phyloP scores from a whole-genome alignment of 2,797 vertebrate species.

The Pterois miles region DNA sequence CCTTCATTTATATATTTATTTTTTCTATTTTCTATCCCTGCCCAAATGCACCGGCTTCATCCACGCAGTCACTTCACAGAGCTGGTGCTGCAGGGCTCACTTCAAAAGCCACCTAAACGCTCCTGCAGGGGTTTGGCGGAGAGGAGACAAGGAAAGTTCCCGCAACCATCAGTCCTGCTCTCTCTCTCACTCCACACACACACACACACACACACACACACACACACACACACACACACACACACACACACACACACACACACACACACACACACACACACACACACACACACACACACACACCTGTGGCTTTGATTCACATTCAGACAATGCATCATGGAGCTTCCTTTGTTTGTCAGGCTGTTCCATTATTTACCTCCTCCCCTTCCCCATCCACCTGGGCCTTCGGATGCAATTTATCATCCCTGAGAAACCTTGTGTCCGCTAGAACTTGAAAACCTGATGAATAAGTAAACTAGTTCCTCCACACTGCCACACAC shows the following conservation, averaged over 20 bases:
- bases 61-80: conserved; percentile 52
- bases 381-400: conserved; percentile 63
- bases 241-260: background rate
- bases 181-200: too few species aligned
- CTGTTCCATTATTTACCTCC: conserved; percentile 81
- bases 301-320: conserved; percentile 76
- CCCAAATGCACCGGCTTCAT: conserved; percentile 57
- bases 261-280: conserved; percentile 12
- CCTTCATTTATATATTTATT: conserved; percentile 74
- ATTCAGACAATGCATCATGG: conserved; percentile 74
- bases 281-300: conserved; percentile 37
- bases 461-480: conserved; percentile 81
- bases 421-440: conserved; percentile 71
- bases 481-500: conserved; percentile 64
- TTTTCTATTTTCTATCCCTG: conserved; percentile 62
- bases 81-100: conserved; percentile 53
- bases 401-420: conserved; percentile 75
- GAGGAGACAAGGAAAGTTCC: conserved; percentile 52
- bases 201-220: conserved; percentile 30
- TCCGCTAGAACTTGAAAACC: conserved; percentile 70
- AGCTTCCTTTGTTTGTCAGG: conserved; percentile 76
- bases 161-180: conserved; percentile 40
- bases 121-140: conserved; percentile 46
- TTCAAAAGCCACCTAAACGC: conserved; percentile 55
- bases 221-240: background rate